Evolutionary conservation across 2,888 invertebrate species (phyloP).

Genomic region (Pollenia amentaria): DNA sequence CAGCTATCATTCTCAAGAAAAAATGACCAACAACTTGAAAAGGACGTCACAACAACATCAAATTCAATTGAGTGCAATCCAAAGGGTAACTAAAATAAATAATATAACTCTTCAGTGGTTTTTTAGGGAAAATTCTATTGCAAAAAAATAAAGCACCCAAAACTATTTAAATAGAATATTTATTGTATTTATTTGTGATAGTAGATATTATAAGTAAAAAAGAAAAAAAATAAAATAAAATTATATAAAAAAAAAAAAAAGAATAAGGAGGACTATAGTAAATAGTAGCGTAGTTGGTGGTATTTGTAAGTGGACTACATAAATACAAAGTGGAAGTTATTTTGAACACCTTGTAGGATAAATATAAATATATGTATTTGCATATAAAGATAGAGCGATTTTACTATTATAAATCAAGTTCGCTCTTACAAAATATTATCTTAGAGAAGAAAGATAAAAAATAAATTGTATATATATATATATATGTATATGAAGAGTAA

Average conservation of each 20-base stretch:
- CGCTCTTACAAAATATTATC: constrained; percentile 2
- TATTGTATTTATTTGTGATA: not conserved
- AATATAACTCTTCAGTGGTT: not conserved
- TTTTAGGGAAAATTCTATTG: constrained; percentile 4
- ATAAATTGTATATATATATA: not conserved
- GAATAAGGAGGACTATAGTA: constrained; percentile 22
- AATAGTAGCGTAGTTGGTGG: constrained; percentile 62
- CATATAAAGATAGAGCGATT: constrained; percentile 24
- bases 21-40: too few relatives aligned
- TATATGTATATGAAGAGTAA: constrained; percentile 2
- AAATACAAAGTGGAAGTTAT: constrained; percentile 56
- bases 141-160: constrained; percentile 23
- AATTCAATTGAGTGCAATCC: too few relatives aligned
- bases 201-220: constrained; percentile 12
- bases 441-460: constrained; percentile 5
- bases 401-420: constrained; percentile 23
- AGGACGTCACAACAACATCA: too few relatives aligned
- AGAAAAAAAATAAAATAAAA: constrained; percentile 13
- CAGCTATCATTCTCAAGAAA: too few relatives aligned
- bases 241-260: not conserved
- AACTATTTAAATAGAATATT: constrained; percentile 38
- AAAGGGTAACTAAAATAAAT: too few relatives aligned
- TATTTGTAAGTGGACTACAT: constrained; percentile 60
- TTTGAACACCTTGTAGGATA: constrained; percentile 53
- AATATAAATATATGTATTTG: constrained; percentile 1